Conservation (phyloP, 2,888 invertebrate species). For the Malachius bipustulatus region DNA sequence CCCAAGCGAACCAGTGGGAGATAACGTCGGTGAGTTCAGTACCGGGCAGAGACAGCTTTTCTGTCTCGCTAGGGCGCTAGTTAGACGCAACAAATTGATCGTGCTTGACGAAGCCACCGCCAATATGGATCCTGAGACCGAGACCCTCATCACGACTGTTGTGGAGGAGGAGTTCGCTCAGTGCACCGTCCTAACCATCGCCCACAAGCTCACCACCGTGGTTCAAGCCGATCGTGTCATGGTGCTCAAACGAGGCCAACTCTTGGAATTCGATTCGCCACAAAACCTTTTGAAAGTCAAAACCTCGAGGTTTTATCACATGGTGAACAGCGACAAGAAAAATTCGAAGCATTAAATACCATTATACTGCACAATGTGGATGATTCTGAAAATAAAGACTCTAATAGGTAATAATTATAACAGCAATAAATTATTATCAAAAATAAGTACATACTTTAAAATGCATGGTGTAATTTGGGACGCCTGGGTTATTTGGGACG, state of each 20-base stretch:
- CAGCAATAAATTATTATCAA: too few species aligned
- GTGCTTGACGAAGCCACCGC: slow-evolving; percentile 61
- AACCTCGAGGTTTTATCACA: slow-evolving; percentile 9
- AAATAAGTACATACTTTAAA: too few species aligned
- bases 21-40: slow-evolving; percentile 41
- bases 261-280: slow-evolving; percentile 68
- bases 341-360: too few species aligned
- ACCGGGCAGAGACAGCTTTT: slow-evolving; percentile 49
- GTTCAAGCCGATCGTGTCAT: slow-evolving; percentile 74
- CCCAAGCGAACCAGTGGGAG: slow-evolving; percentile 54
- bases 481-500: too few species aligned
- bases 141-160: slow-evolving; percentile 60
- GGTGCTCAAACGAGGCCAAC: slow-evolving; percentile 66
- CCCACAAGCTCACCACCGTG: slow-evolving; percentile 70
- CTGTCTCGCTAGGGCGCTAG: slow-evolving; percentile 50
- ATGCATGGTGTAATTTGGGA: too few species aligned
- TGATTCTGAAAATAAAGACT: too few species aligned
- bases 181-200: slow-evolving; percentile 72
- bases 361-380: too few species aligned
- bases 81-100: slow-evolving; percentile 31
- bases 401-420: too few species aligned
- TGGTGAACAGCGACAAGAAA: too few species aligned
- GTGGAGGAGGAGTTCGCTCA: slow-evolving; percentile 59
- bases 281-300: slow-evolving; percentile 26
- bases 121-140: slow-evolving; percentile 67